These are phyloP conservation scores for Batillaria attramentaria DNA, from an alignment of 1,140 invertebrate species.

Conservation along the genomic window DNA sequence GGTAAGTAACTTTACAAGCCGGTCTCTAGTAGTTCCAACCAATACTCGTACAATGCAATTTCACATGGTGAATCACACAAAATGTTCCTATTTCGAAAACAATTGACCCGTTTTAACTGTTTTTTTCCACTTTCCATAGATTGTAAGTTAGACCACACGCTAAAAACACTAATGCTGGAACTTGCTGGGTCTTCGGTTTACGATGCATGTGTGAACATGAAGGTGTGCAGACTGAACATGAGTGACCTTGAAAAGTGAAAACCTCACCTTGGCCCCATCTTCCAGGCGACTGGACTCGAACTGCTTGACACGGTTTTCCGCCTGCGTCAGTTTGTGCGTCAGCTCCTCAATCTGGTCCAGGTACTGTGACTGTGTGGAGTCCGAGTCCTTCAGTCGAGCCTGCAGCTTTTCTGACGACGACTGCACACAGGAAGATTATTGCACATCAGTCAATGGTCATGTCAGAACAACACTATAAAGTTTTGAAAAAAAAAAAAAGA, in stretches of 20 bases:
- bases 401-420: slow-evolving; percentile 43
- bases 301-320: slow-evolving; percentile 61
- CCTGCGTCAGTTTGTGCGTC: slow-evolving; percentile 64
- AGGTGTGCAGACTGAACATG: neutral
- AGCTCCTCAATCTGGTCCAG: slow-evolving; percentile 69
- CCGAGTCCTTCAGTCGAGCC: slow-evolving; percentile 46
- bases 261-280: slow-evolving; percentile 64
- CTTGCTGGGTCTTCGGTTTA: neutral
- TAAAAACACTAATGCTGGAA: too few relatives aligned
- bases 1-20: too few relatives aligned
- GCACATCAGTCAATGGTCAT: too few relatives aligned
- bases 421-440: slow-evolving; percentile 28
- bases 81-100: too few relatives aligned
- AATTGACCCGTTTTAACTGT: too few relatives aligned
- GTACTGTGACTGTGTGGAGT: slow-evolving; percentile 56
- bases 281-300: slow-evolving; percentile 58
- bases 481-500: too few relatives aligned
- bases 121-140: too few relatives aligned
- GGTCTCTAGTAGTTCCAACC: too few relatives aligned
- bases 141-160: too few relatives aligned
- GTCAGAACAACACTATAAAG: too few relatives aligned
- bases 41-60: too few relatives aligned
- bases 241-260: neutral
- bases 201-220: neutral
- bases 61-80: too few relatives aligned